Percentiles rank a stretch among this genome's conserved stretches.
phyloP scores from a whole-genome alignment of 2,113 vertebrate species.

The Eublepharis macularius region DNA sequence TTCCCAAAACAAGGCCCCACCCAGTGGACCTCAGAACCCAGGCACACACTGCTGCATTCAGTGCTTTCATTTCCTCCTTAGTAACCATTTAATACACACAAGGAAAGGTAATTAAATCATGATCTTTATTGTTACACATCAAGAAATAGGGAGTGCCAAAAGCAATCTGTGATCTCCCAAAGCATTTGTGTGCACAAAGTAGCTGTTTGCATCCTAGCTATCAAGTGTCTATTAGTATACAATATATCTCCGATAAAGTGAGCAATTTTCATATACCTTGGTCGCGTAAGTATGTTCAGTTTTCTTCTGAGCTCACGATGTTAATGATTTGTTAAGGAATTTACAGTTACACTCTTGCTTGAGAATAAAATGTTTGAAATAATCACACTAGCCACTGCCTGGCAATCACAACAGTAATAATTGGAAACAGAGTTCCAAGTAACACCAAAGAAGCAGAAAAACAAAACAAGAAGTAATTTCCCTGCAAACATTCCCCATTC shows the following conservation, averaged over 20 bases:
- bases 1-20: too few species aligned
- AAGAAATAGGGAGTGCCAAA: background rate
- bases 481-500: too few species aligned
- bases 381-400: background rate
- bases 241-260: background rate
- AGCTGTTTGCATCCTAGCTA: background rate
- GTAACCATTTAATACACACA: background rate
- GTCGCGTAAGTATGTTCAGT: constrained; percentile 84
- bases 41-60: too few species aligned
- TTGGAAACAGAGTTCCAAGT: background rate
- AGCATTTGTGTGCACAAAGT: background rate
- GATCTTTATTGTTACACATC: background rate
- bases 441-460: background rate
- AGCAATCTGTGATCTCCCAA: background rate
- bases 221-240: background rate
- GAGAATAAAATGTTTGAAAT: background rate
- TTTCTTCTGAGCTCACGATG: constrained; percentile 91
- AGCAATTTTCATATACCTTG: constrained; percentile 78
- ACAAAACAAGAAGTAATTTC: too few species aligned
- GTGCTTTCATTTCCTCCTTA: background rate
- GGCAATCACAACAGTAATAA: background rate
- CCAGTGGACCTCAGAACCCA: too few species aligned
- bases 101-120: background rate
- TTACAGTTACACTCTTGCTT: background rate
- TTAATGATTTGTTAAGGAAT: constrained; percentile 80